Base-by-base conservation (phyloP, 2,888 invertebrate species). In the Chelonus formosanus region DNA sequence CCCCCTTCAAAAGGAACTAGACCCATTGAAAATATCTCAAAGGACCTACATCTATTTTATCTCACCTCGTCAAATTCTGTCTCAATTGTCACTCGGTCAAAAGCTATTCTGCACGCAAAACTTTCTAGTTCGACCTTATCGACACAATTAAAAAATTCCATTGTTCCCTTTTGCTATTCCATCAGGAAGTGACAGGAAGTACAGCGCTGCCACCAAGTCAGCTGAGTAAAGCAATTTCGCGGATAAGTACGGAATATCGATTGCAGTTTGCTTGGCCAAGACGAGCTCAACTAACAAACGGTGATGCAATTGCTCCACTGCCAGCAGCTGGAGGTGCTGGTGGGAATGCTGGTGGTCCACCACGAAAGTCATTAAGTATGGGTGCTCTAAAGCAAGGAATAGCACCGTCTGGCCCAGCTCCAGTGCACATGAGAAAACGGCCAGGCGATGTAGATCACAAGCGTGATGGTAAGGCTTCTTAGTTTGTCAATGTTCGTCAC, bases 221-320 rank as follows among this genome's bases (percentile, higher is more conserved):
- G 84, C 86, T 90, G 81, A 88, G 89, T 85, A 87, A 92, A 87
- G 87, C 90, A 86, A 87, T 92, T 84, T 88, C 89, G 78, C 89
- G 90, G 85, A 89, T 90, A 85, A 90, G 92, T 87, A 93, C 94
- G 76, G 95, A 95, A 87, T 95, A 95, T 87, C 90, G 92, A 78
- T 90, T 94, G 84, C 94, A 95, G 88, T 95, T 93, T 87, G 94
- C 94, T 76, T 95, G 95, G 95, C 95, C 95, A 86, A 86, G 82
- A 85, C 85, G 85, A 84, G 84, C 84, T 77, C 84, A 86, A 76
- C 87, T 89, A 79, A 88, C 89, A 76, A 85, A 85, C 72, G 85
- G 86, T 48, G 87, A 88, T 66, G 76, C 85, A 71, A 84, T 86
- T 75, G 85, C 86, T n/a, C 83, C 84, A 67, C 80, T 85, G 50